Evolutionary conservation across 2,888 invertebrate species (phyloP).

Genomic region (Ennomos fuscantarius): DNA sequence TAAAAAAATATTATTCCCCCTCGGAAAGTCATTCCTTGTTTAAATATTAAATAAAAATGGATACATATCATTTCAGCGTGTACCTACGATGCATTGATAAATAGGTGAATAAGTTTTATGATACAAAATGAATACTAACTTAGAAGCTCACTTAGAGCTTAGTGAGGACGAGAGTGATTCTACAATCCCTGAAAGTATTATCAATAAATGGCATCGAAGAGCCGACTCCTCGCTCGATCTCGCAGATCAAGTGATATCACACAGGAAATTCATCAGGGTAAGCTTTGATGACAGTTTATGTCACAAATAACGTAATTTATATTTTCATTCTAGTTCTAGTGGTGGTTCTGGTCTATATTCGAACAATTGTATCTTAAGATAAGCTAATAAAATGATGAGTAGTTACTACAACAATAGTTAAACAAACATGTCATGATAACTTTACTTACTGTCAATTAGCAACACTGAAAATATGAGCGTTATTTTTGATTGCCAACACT

Average conservation of each 20-base stretch:
- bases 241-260: constrained; percentile 55
- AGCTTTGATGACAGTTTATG: constrained; percentile 33
- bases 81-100: constrained; percentile 22
- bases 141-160: constrained; percentile 41
- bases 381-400: too few species aligned
- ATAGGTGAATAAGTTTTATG: constrained; percentile 2
- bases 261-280: constrained; percentile 73
- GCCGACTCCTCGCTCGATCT: constrained; percentile 34
- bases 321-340: background rate
- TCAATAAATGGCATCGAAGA: constrained; percentile 38
- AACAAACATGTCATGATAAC: too few species aligned
- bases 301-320: background rate
- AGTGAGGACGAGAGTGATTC: constrained; percentile 35
- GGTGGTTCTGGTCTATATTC: too few species aligned
- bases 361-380: too few species aligned
- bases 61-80: constrained; percentile 14
- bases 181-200: constrained; percentile 37
- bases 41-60: background rate
- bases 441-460: too few species aligned
- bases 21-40: background rate
- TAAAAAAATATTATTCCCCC: too few species aligned
- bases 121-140: constrained; percentile 35
- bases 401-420: too few species aligned
- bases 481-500: too few species aligned
- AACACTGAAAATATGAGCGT: too few species aligned